These are phyloP conservation scores for Drosophila equinoxialis DNA, from an alignment of 1,140 invertebrate genomes.

Conservation along the genomic window DNA sequence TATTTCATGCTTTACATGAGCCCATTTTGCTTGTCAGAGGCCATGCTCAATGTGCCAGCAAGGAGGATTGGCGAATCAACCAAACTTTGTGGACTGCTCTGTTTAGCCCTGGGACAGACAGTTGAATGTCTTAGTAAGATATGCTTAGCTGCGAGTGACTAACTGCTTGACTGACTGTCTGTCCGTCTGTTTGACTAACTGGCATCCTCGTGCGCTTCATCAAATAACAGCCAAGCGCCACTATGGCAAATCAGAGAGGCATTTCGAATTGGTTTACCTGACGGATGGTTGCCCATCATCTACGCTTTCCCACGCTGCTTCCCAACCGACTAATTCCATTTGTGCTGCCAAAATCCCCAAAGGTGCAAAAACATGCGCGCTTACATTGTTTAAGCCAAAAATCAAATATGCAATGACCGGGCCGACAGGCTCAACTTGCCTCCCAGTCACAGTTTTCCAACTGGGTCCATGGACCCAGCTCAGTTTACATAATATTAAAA, in stretches of 20 bases:
- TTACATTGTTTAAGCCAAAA: conserved; percentile 61
- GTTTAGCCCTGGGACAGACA: conserved; percentile 35
- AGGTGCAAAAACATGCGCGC: conserved; percentile 46
- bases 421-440: too few species aligned
- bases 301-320: background rate
- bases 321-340: conserved; percentile 68
- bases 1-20: conserved; percentile 74
- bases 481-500: conserved; percentile 69
- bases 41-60: conserved; percentile 41
- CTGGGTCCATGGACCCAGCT: conserved; percentile 44
- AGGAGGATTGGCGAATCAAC: conserved; percentile 10
- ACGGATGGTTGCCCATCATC: conserved; percentile 12
- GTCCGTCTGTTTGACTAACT: conserved; percentile 22
- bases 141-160: conserved; percentile 40
- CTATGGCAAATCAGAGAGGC: conserved; percentile 21
- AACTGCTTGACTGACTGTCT: conserved; percentile 34
- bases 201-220: background rate
- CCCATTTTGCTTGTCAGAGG: conserved; percentile 65
- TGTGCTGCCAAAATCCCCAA: conserved; percentile 51
- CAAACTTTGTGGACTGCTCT: conserved; percentile 37
- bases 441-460: conserved; percentile 18
- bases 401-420: conserved; percentile 67
- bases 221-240: background rate
- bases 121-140: conserved; percentile 63
- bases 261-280: conserved; percentile 42